Evolutionary conservation across 2,888 invertebrate species (phyloP).

Genomic region (Ctena decussata): DNA sequence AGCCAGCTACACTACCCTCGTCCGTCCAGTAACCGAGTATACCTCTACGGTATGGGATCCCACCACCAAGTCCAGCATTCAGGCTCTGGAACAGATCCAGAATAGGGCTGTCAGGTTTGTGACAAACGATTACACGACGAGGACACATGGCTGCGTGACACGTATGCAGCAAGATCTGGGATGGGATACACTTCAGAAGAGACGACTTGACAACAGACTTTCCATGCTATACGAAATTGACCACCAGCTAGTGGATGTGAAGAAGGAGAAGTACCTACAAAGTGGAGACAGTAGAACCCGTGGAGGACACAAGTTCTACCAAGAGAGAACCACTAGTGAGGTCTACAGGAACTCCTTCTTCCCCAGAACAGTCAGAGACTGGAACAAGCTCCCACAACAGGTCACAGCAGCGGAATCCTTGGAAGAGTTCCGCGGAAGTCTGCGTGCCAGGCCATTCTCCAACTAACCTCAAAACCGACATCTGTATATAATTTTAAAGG

Average conservation of each 20-base stretch:
- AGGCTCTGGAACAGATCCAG: slow-evolving; percentile 18
- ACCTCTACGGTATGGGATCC: too few relatives aligned
- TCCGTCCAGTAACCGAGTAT: too few relatives aligned
- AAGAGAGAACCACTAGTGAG: slow-evolving; percentile 1
- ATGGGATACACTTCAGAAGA: slow-evolving; percentile 15
- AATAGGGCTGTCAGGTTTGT: slow-evolving; percentile 6
- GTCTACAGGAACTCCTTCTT: slow-evolving; percentile 7
- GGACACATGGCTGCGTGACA: slow-evolving; percentile 14
- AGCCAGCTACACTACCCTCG: too few relatives aligned
- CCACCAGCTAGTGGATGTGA: slow-evolving; percentile 6
- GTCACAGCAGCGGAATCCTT: background rate
- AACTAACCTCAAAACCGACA: too few relatives aligned
- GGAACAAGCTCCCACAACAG: background rate
- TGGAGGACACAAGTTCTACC: slow-evolving; percentile 8
- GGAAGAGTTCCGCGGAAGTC: background rate
- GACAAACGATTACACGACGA: slow-evolving; percentile 2
- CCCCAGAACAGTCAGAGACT: slow-evolving; percentile 4
- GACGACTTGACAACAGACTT: slow-evolving; percentile 4
- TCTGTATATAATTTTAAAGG: too few relatives aligned
- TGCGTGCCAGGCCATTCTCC: background rate
- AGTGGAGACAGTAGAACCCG: slow-evolving; percentile 11
- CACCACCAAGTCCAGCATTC: too few relatives aligned
- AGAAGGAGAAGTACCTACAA: background rate
- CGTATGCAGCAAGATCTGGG: slow-evolving; percentile 25
- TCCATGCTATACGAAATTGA: slow-evolving; percentile 21